Base-by-base conservation (phyloP, 30 jellyfish, hydroid and myxozoan species). In the Turritopsis dohrnii region DNA sequence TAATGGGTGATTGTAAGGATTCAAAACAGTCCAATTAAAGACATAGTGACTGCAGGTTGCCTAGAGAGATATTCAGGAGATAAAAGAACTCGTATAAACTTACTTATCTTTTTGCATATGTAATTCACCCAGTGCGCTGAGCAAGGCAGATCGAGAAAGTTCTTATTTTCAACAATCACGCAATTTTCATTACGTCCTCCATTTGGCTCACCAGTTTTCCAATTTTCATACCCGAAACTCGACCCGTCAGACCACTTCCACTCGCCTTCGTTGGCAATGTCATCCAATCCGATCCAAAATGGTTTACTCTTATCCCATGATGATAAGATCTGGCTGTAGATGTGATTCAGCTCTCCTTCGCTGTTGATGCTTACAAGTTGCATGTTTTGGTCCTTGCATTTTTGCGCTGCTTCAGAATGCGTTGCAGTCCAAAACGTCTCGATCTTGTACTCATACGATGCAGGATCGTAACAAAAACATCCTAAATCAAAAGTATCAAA, bases 151-250 rank as follows among this genome's bases (percentile, higher is more conserved):
- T 69, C 77, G 77, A 69, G 77, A 69, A 69, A 69, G 22, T 69
- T 27, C 19, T 69, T 69, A 69, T 69, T 69, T 23, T n/a, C 77
- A 69, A 69, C 30, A n/a, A 27, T 27, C 16, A 69, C 77, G 30
- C 77, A 69, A 69, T 69, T 69, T 69, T 69, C 77, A n/a, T 27
- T 69, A 7, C 31, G 28, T 8, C 30, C 31, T 9, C 77, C 77
- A 21, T 69, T 69, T 69, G 77, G 77, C 30, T 69, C 77, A 69
- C 77, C 77, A 69, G 16, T 69, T 69, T 1, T 69, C 77, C 77
- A 69, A 23, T 69, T 69, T 69, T 23, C 19, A 21, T n/a, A 69
- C 28, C 16, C 30, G 0, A 27, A 69, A 69, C 31, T n/a, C 9
- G 77, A 69, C 19, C 77, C 77, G 30, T 69, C 77, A n/a, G 0